Percentiles rank a stretch among this genome's conserved stretches.
phyloP scores from a whole-genome alignment of 1,140 invertebrate species.

The Ylistrum balloti region DNA sequence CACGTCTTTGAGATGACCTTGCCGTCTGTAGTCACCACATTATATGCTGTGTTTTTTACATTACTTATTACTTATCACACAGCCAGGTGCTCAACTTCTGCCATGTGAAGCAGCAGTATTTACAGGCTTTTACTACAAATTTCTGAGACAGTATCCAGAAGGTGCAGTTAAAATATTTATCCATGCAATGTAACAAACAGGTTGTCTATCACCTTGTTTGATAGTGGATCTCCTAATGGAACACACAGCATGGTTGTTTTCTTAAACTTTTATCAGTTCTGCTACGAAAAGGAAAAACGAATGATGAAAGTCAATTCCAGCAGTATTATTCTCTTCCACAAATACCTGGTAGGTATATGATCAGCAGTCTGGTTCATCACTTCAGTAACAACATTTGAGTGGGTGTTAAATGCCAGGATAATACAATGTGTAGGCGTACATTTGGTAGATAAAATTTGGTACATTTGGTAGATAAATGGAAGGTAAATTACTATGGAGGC shows the following conservation, averaged over 20 bases:
- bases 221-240: neutral
- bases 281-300: neutral
- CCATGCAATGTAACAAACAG: neutral
- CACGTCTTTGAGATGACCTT: constrained; percentile 9
- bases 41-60: constrained; percentile 23
- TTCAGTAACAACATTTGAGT: neutral
- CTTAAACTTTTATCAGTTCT: neutral
- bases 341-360: neutral
- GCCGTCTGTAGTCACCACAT: neutral
- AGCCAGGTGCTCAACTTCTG: neutral
- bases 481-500: neutral
- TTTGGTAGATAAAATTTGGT: neutral
- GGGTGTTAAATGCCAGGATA: neutral
- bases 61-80: neutral
- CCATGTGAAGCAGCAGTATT: neutral
- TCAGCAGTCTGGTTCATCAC: neutral
- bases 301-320: neutral
- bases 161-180: neutral
- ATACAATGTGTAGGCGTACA: neutral
- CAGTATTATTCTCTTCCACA: neutral
- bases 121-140: neutral
- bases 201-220: neutral
- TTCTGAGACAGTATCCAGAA: neutral
- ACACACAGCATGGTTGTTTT: too few relatives aligned
- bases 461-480: neutral